Conservation (phyloP, 2,888 invertebrate genomes). For the Drosophila vallismaia region DNA sequence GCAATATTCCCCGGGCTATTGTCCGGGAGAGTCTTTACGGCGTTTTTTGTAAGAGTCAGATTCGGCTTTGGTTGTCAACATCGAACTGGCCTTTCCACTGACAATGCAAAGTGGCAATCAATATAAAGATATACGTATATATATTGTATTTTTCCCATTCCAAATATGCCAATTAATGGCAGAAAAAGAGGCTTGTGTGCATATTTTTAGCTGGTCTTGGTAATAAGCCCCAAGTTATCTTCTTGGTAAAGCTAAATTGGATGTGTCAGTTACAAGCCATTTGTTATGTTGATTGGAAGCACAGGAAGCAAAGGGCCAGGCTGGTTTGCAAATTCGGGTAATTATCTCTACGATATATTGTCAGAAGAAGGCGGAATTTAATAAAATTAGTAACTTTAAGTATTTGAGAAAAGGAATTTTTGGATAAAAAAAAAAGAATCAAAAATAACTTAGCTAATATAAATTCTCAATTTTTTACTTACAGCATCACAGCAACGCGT, state of each 20-base stretch:
- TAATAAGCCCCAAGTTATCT: slow-evolving; percentile 58
- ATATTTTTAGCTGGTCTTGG: slow-evolving; percentile 19
- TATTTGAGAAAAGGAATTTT: not conserved
- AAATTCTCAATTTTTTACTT: not conserved
- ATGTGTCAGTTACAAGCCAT: slow-evolving; percentile 64
- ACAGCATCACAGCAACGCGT: slow-evolving; percentile 19
- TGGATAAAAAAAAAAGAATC: too few species aligned
- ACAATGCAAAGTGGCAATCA: slow-evolving; percentile 36
- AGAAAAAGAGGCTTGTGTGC: slow-evolving; percentile 29
- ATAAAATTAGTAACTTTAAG: too few species aligned
- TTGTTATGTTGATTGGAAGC: slow-evolving; percentile 33
- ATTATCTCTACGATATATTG: slow-evolving; percentile 1
- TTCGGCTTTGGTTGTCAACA: slow-evolving; percentile 18
- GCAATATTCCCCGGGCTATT: slow-evolving; percentile 41
- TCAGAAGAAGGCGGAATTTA: too few species aligned
- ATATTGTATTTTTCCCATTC: not conserved
- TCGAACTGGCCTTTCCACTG: slow-evolving; percentile 9
- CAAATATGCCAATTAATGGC: slow-evolving; percentile 24
- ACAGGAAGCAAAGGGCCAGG: not conserved
- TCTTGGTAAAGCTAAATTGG: slow-evolving; percentile 53
- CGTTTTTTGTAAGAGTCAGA: slow-evolving; percentile 3
- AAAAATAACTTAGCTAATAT: slow-evolving; percentile 14
- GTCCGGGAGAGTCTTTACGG: slow-evolving; percentile 25
- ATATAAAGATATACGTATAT: slow-evolving; percentile 11
- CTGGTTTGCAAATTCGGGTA: not conserved